Evolutionary conservation across 2,888 invertebrate species (phyloP).

Genomic region (Aphodius sticticus): DNA sequence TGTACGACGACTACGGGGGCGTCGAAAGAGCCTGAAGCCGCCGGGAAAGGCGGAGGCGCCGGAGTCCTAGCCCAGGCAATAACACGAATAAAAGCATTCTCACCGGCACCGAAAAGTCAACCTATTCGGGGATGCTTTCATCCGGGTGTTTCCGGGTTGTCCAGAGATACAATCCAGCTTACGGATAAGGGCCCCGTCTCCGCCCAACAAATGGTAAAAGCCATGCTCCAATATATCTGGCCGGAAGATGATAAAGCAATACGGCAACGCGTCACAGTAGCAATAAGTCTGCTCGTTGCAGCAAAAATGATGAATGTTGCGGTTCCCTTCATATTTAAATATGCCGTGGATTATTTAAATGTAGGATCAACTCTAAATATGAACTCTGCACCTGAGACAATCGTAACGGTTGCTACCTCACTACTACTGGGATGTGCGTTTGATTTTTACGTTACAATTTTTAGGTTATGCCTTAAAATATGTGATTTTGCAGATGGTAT

Average conservation of each 20-base stretch:
- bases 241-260: slow-evolving; percentile 86
- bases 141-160: slow-evolving; percentile 76
- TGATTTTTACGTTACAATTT: slow-evolving; percentile 14
- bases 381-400: slow-evolving; percentile 81
- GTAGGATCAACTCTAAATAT: slow-evolving; percentile 70
- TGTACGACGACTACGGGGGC: slow-evolving; percentile 32
- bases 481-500: slow-evolving; percentile 79
- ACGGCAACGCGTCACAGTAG: slow-evolving; percentile 81
- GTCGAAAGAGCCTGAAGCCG: slow-evolving; percentile 31
- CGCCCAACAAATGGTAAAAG: slow-evolving; percentile 80
- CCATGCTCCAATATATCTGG: slow-evolving; percentile 95
- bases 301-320: slow-evolving; percentile 90
- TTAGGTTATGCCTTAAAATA: slow-evolving; percentile 21
- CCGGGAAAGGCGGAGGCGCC: slow-evolving; percentile 26
- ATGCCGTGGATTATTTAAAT: slow-evolving; percentile 89
- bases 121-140: slow-evolving; percentile 86
- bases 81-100: slow-evolving; percentile 46
- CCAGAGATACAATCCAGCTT: slow-evolving; percentile 65
- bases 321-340: slow-evolving; percentile 96
- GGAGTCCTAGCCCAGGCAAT: slow-evolving; percentile 43
- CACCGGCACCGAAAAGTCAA: slow-evolving; percentile 57
- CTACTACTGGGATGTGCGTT: slow-evolving; percentile 88
- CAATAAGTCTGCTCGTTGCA: slow-evolving; percentile 79
- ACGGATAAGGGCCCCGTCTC: slow-evolving; percentile 68
- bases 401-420: slow-evolving; percentile 80